These are phyloP conservation scores for Rhinophrynus dorsalis DNA, from an alignment of 2,797 vertebrate species.

Conservation along the genomic window DNA sequence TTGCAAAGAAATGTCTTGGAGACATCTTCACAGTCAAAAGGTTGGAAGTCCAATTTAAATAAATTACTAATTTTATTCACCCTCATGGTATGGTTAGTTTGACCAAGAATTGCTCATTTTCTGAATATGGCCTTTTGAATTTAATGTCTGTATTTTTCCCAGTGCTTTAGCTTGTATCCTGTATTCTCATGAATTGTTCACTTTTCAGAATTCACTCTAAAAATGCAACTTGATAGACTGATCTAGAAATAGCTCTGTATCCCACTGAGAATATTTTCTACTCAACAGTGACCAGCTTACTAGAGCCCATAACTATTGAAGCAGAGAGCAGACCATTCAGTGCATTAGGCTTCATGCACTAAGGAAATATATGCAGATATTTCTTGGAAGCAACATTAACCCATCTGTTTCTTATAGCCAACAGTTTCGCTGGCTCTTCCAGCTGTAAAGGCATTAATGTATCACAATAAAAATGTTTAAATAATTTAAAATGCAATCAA, in stretches of 20 bases:
- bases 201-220: slow-evolving; percentile 4
- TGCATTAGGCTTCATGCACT: slow-evolving; percentile 22
- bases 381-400: slow-evolving; percentile 14
- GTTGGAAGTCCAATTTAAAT: too few relatives aligned
- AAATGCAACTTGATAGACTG: slow-evolving; percentile 29
- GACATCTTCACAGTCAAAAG: too few relatives aligned
- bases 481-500: too few relatives aligned
- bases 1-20: too few relatives aligned
- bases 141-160: too few relatives aligned
- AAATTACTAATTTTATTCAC: too few relatives aligned
- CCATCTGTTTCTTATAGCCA: background rate
- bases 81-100: too few relatives aligned
- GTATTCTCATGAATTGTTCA: slow-evolving; percentile 2
- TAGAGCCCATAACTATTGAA: slow-evolving; percentile 2
- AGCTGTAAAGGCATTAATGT: too few relatives aligned
- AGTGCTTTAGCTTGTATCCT: background rate
- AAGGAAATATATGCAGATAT: slow-evolving; percentile 24
- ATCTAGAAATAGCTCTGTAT: slow-evolving; percentile 36
- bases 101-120: too few relatives aligned
- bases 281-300: slow-evolving; percentile 32
- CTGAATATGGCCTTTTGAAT: too few relatives aligned
- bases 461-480: too few relatives aligned
- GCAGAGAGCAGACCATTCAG: slow-evolving; percentile 23
- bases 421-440: too few relatives aligned
- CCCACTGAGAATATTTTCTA: slow-evolving; percentile 26